Evolutionary conservation across 2,113 vertebrate species (phyloP), one percentile per base, ranked within the genome.

Genomic region (Theropithecus gelada): DNA sequence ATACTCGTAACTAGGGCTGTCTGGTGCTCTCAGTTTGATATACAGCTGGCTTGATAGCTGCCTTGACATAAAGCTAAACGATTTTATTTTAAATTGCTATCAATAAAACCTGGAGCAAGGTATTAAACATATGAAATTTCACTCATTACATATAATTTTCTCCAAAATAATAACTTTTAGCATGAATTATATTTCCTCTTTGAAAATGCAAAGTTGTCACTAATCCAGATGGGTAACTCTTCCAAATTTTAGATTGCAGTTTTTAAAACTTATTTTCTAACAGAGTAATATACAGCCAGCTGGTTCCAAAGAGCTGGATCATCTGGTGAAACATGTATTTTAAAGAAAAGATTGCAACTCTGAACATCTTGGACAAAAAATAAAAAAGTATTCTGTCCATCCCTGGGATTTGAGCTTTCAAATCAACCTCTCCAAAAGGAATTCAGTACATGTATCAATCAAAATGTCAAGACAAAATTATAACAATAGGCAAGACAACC

Each of bases 381-480:
- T 55, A 76, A 40, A 55, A 35, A 40, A 23, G 23, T 22, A 73
- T 81, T 89, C 59, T n/a, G 68, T 61, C n/a, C 61, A 84, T 79
- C 43, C n/a, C 50, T 82, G 72, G 59, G 88, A 92, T 88, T 38
- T 52, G 22, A 84, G n/a, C 70, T 82, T 93, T 97, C 82, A 93
- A 70, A 73, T 86, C 40, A 95, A 85, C 22, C 85, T 79, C 50
- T 80, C 70, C 57, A 66, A 95, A 96, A 95, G 12, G 32, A 96
- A 88, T 23, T 3, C 27, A 68, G 45, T 57, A 59, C 23, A 64
- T n/a, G 38, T 50, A 82, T 94, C 95, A 61, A 79, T 96, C 78
- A 97, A 95, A 96, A 85, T 91, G 52, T 52, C 52, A 92, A 83
- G 57, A 88, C 40, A 93, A 98, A 88, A 86, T 78, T 83, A 27